These are phyloP conservation scores for Habropoda laboriosa DNA, from an alignment of 1,140 invertebrate species.

Conservation along the genomic window DNA sequence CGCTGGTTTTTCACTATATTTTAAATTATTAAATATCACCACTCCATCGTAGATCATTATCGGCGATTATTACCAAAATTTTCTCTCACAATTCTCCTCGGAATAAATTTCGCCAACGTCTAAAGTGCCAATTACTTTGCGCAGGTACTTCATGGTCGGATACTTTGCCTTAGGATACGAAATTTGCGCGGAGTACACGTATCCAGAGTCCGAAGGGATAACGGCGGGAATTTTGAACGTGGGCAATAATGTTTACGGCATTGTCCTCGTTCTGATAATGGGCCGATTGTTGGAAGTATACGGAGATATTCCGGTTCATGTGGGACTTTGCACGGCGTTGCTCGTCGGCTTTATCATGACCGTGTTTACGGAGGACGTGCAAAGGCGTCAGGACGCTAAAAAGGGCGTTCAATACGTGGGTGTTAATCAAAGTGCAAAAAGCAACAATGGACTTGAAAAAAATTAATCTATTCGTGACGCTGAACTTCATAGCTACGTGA, in stretches of 20 bases:
- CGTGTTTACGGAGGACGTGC: constrained; percentile 82
- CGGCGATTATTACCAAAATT: not conserved
- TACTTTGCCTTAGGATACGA: constrained; percentile 89
- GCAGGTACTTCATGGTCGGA: constrained; percentile 87
- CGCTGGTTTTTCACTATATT: too few species aligned
- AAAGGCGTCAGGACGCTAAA: constrained; percentile 80
- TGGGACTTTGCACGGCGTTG: constrained; percentile 77
- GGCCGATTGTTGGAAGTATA: constrained; percentile 67
- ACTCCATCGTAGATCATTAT: too few species aligned
- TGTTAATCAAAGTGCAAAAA: constrained; percentile 1
- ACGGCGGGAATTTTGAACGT: constrained; percentile 87
- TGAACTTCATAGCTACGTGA: not conserved
- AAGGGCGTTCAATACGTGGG: constrained; percentile 49
- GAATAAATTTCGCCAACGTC: not conserved
- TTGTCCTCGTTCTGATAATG: constrained; percentile 81
- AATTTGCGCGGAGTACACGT: constrained; percentile 89
- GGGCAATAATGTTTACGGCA: constrained; percentile 85
- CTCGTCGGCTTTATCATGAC: constrained; percentile 83
- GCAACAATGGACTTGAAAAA: not conserved
- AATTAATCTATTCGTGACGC: not conserved
- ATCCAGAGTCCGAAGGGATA: constrained; percentile 87
- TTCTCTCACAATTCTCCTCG: not conserved
- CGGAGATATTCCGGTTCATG: constrained; percentile 73
- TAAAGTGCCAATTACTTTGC: constrained; percentile 4
- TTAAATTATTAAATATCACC: too few species aligned